These are phyloP conservation scores for Columbina picui DNA, from an alignment of 2,113 vertebrate species.

Conservation along the genomic window DNA sequence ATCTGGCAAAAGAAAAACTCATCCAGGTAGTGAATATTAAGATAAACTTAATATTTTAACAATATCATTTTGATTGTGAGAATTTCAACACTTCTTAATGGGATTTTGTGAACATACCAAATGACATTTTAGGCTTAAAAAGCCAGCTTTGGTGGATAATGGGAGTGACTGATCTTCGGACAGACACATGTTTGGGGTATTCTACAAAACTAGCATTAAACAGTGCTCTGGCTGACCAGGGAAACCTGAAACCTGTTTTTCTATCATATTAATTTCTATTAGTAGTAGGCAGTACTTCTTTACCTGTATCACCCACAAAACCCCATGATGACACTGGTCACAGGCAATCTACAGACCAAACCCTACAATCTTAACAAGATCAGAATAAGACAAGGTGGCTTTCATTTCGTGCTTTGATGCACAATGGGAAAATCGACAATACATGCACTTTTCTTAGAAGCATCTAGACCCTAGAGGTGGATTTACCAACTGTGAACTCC, in stretches of 20 bases:
- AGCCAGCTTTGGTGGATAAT: not conserved
- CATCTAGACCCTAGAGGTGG: not conserved
- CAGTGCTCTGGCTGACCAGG: not conserved
- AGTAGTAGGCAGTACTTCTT: not conserved
- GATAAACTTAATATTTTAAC: conserved; percentile 12
- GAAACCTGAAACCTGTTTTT: not conserved
- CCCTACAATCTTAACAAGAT: not conserved
- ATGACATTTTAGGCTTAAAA: not conserved
- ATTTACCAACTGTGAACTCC: not conserved
- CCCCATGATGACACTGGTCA: not conserved
- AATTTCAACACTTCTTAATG: conserved; percentile 11
- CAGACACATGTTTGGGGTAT: not conserved
- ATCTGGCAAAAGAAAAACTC: conserved; percentile 33
- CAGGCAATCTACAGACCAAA: not conserved
- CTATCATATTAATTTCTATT: not conserved
- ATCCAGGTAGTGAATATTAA: conserved; percentile 32
- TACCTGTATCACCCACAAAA: not conserved
- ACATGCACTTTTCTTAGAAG: not conserved
- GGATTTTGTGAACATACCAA: not conserved
- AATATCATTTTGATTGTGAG: not conserved
- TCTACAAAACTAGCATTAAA: not conserved
- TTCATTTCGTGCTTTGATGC: not conserved
- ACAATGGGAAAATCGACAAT: not conserved
- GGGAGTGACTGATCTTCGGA: not conserved
- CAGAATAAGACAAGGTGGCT: not conserved